Conservation (phyloP, 1,140 invertebrate genomes). For the Venustaconcha ellipsiformis region DNA sequence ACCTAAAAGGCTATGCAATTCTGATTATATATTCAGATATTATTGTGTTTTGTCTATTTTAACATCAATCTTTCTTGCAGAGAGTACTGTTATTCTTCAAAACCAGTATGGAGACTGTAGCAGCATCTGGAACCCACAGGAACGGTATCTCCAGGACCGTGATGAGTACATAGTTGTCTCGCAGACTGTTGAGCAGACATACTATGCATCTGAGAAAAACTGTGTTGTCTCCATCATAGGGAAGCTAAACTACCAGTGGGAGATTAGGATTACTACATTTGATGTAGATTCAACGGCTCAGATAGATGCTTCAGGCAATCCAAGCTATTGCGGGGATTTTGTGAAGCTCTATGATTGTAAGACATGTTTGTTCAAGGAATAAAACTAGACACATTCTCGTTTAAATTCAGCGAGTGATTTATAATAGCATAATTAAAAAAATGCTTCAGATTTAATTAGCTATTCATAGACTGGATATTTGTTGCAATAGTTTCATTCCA, state of each 20-base stretch:
- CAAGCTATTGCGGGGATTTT: slow-evolving; percentile 17
- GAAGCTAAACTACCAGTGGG: slow-evolving; percentile 25
- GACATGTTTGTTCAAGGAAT: background rate
- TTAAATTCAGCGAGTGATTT: no score
- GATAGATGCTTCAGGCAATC: slow-evolving; percentile 4
- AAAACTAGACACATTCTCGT: background rate
- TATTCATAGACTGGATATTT: no score
- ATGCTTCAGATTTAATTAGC: no score
- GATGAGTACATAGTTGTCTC: slow-evolving; percentile 8
- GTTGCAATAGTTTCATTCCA: no score
- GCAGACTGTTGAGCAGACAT: slow-evolving; percentile 11
- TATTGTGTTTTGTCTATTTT: no score
- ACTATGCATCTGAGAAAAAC: slow-evolving; percentile 17
- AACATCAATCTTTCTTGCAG: background rate
- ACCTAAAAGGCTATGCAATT: no score
- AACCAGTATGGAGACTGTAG: slow-evolving; percentile 14
- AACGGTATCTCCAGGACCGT: slow-evolving; percentile 5
- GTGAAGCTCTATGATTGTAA: slow-evolving; percentile 31
- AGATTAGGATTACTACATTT: slow-evolving; percentile 20
- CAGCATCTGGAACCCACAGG: slow-evolving; percentile 16
- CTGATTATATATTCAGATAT: no score
- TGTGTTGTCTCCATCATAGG: slow-evolving; percentile 26
- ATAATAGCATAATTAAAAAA: no score
- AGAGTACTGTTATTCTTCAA: slow-evolving; percentile 13
- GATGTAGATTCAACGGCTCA: slow-evolving; percentile 10